A percentile compares a stretch with the other conserved stretches of the same genome.
phyloP scores from a whole-genome alignment of 2,888 invertebrate species.

The Caradrina clavipalpis region DNA sequence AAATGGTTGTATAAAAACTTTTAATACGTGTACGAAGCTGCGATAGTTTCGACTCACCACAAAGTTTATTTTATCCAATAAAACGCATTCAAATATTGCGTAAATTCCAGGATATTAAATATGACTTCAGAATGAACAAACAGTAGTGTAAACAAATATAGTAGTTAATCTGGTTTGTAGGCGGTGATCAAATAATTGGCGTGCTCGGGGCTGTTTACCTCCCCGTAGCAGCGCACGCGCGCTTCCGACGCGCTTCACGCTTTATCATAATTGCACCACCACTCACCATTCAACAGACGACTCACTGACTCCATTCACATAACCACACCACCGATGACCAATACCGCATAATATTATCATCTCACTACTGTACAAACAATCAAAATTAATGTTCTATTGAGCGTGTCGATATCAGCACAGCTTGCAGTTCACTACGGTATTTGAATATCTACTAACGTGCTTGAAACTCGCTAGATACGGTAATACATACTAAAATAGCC shows the following conservation, averaged over 20 bases:
- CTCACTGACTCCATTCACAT: slow-evolving; percentile 47
- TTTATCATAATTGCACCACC: slow-evolving; percentile 63
- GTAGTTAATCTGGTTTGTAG: slow-evolving; percentile 67
- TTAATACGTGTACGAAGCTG: not conserved
- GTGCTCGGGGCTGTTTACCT: slow-evolving; percentile 57
- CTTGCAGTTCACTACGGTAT: slow-evolving; percentile 49
- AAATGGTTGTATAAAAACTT: slow-evolving; percentile 17
- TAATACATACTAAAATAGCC: slow-evolving; percentile 40
- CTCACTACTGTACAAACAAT: slow-evolving; percentile 59
- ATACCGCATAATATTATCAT: slow-evolving; percentile 61
- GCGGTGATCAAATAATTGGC: slow-evolving; percentile 66
- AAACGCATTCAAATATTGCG: not conserved
- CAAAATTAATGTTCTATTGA: slow-evolving; percentile 63
- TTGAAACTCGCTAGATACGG: slow-evolving; percentile 34
- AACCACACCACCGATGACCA: slow-evolving; percentile 40
- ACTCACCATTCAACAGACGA: slow-evolving; percentile 38
- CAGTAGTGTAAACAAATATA: slow-evolving; percentile 48
- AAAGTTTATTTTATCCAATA: not conserved
- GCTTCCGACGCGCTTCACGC: slow-evolving; percentile 36
- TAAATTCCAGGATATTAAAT: not conserved
- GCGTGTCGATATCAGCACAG: slow-evolving; percentile 50
- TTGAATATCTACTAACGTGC: slow-evolving; percentile 51
- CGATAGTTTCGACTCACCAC: not conserved
- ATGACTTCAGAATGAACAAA: slow-evolving; percentile 49
- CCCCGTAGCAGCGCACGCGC: slow-evolving; percentile 29